phyloP scores from a whole-genome alignment of 2,113 vertebrate species.

The Colossoma macropomum region DNA sequence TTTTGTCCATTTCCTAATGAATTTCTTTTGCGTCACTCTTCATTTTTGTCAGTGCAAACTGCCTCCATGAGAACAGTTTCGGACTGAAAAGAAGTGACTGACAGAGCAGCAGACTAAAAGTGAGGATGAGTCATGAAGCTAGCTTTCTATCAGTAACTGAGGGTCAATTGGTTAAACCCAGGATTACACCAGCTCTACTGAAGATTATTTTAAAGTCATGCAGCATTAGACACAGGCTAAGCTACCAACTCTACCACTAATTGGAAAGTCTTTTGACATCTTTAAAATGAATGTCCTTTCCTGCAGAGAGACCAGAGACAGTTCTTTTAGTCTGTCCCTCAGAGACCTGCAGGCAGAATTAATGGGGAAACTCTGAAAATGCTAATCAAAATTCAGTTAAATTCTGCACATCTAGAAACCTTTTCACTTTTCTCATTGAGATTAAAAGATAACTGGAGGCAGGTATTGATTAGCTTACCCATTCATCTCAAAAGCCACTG shows the following conservation, averaged over 20 bases:
- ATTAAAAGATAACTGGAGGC: too few species aligned
- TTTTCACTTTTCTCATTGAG: not conserved
- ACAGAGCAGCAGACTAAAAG: not conserved
- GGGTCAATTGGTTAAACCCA: not conserved
- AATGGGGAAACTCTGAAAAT: not conserved
- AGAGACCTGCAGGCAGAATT: not conserved
- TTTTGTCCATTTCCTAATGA: not conserved
- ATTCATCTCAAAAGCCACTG: too few species aligned
- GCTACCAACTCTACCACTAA: not conserved
- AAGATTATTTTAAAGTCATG: constrained; percentile 8
- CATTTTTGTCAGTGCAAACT: not conserved
- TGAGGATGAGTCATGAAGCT: constrained; percentile 8
- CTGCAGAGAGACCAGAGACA: not conserved
- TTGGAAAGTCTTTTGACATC: not conserved
- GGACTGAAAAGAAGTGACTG: not conserved
- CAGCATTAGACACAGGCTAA: not conserved
- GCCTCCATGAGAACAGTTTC: not conserved
- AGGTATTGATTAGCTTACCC: too few species aligned
- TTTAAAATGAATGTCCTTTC: not conserved
- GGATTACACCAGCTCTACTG: not conserved
- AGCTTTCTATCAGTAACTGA: not conserved
- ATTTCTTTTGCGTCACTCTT: not conserved
- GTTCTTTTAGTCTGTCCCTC: not conserved
- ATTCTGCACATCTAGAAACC: not conserved
- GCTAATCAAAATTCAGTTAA: not conserved